Evolutionary conservation across 2,113 vertebrate genomes (phyloP), one percentile per base, ranked within the genome.

Genomic region (Aphyosemion australe): DNA sequence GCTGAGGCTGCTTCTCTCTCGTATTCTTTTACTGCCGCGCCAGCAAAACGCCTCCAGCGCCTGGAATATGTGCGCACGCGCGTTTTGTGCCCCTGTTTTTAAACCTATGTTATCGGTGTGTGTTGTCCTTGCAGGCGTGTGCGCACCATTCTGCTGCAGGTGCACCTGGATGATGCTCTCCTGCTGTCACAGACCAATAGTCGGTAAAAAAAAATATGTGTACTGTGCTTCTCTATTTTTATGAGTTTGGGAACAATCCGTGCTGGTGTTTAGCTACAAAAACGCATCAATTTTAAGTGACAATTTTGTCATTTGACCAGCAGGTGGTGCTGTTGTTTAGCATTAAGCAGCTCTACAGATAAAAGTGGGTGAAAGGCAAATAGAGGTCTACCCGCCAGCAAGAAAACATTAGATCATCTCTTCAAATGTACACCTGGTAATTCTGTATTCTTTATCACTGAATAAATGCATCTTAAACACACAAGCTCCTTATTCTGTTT

Each of bases 11-110:
- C 87, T 83, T 76, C 78, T 55, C 73, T 79, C 68, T 75, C 65
- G 75, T 85, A 79, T 83, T 70, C 72, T 80, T 84, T 88, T 88
- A 88, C 79, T 88, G 89, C 87, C 74, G 61, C 63, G 69, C 72
- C 82, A 90, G 89, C 87, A 89, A 79, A 89, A 88, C 80, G 69
- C 57, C 34, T 72, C 13, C 41, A 39, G 49, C 51, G 46, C 59
- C 58, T 76, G 76, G 46, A 13, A 4, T 61, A 26, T 19, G 58
- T 49, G 66, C 56, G 42, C 47, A 53, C 63, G 43, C 56, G 69
- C 26, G 19, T 48, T 7, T 11, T 21, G 14, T 11, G 16, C 14
- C 31, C 52, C 16, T 37, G 3, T 32, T 55, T 18, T n/a, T n/a
- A n/a, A 34, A 4, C 12, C 15, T 11, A 3, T n/a, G n/a, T 16